Conservation (phyloP, 2,113 vertebrate genomes). For the Eublepharis macularius region DNA sequence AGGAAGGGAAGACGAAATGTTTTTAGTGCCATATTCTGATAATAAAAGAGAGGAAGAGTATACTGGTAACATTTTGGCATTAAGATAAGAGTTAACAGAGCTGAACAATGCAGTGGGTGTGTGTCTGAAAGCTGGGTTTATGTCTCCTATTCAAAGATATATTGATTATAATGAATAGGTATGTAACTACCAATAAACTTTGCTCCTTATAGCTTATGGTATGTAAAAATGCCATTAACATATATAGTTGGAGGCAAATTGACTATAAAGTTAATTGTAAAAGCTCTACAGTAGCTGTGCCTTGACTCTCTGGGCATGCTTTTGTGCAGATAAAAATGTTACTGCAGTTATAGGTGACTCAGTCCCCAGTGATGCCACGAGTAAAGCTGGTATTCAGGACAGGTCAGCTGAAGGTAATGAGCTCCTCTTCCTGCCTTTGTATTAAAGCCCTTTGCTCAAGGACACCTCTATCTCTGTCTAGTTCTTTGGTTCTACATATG, state of each 20-base stretch:
- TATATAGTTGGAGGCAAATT: background rate
- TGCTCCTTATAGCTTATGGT: background rate
- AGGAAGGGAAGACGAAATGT: too few species aligned
- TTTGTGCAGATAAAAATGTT: background rate
- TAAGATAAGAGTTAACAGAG: background rate
- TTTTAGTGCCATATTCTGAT: background rate
- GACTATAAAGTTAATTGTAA: conserved; percentile 7
- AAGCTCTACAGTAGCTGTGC: background rate
- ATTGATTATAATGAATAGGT: background rate
- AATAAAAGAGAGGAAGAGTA: background rate
- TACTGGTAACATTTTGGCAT: background rate
- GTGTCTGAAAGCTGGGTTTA: background rate
- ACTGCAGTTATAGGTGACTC: background rate
- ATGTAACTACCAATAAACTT: background rate
- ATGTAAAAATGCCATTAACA: conserved; percentile 10
- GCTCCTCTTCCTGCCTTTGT: too few species aligned
- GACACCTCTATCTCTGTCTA: too few species aligned
- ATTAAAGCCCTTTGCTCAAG: too few species aligned
- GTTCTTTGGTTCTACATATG: too few species aligned
- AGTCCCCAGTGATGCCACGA: background rate
- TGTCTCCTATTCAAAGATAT: background rate
- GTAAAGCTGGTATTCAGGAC: too few species aligned
- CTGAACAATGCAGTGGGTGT: background rate
- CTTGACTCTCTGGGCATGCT: background rate
- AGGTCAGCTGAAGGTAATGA: background rate